Conservation (phyloP, 1,140 invertebrate genomes). For the Ostrea edulis region DNA sequence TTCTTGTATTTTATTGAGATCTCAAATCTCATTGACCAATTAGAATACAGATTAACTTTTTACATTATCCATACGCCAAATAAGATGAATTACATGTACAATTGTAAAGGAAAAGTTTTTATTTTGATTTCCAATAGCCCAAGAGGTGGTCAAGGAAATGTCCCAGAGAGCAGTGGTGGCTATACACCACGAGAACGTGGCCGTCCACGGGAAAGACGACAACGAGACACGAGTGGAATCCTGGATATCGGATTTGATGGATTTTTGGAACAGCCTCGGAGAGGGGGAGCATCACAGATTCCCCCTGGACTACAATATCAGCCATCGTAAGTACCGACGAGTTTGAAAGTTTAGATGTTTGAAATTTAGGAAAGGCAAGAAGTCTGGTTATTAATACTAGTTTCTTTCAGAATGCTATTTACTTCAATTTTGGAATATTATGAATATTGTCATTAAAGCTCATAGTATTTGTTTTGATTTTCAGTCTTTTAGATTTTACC, state of each 20-base stretch:
- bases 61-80: no score
- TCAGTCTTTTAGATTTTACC: conserved; percentile 21
- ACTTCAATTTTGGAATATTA: not conserved
- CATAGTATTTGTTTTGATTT: not conserved
- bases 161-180: conserved; percentile 39
- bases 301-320: conserved; percentile 66
- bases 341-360: not conserved
- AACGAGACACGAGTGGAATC: conserved; percentile 48
- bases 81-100: no score
- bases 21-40: no score
- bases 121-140: conserved; percentile 4
- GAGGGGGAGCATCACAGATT: conserved; percentile 26
- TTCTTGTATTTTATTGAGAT: no score
- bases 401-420: not conserved
- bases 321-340: conserved; percentile 66
- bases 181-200: conserved; percentile 47
- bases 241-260: conserved; percentile 63
- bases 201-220: conserved; percentile 45
- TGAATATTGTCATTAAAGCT: not conserved
- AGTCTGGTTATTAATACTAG: not conserved
- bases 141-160: conserved; percentile 43
- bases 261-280: conserved; percentile 55
- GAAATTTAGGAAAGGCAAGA: not conserved
- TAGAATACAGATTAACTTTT: no score
- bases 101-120: no score